Conservation (phyloP, 1,140 invertebrate species). For the Luehdorfia chinensis region DNA sequence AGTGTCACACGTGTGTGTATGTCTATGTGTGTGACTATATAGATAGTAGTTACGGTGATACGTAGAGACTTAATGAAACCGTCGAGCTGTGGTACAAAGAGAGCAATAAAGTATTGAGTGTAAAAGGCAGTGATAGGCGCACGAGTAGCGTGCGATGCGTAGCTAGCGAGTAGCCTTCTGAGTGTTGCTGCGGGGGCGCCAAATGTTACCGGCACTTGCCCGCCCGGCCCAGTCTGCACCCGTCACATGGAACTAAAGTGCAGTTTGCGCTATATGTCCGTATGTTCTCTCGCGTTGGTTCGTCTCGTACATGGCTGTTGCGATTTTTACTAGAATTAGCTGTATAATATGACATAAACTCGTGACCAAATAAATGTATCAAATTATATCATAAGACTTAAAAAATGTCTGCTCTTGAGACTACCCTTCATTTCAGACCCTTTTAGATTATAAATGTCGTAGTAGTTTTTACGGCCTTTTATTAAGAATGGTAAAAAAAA, state of each 20-base stretch:
- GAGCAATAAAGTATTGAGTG: constrained; percentile 65
- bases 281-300: background rate
- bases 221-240: constrained; percentile 33
- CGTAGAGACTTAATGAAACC: constrained; percentile 74
- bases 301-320: constrained; percentile 1
- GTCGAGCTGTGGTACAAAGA: constrained; percentile 74
- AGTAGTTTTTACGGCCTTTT: too few species aligned
- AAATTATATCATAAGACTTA: background rate
- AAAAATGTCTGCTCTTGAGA: background rate
- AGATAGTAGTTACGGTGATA: constrained; percentile 69
- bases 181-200: constrained; percentile 37
- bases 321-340: constrained; percentile 2
- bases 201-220: constrained; percentile 63
- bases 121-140: constrained; percentile 49
- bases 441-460: too few species aligned
- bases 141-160: constrained; percentile 54
- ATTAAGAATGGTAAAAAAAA: too few species aligned
- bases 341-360: constrained; percentile 6
- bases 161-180: constrained; percentile 30
- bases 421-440: background rate
- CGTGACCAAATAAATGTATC: constrained; percentile 16
- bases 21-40: constrained; percentile 45
- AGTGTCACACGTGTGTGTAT: constrained; percentile 37
- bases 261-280: background rate
- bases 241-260: constrained; percentile 9